Conservation (phyloP, 1,140 invertebrate species). For the Nomia melanderi region DNA sequence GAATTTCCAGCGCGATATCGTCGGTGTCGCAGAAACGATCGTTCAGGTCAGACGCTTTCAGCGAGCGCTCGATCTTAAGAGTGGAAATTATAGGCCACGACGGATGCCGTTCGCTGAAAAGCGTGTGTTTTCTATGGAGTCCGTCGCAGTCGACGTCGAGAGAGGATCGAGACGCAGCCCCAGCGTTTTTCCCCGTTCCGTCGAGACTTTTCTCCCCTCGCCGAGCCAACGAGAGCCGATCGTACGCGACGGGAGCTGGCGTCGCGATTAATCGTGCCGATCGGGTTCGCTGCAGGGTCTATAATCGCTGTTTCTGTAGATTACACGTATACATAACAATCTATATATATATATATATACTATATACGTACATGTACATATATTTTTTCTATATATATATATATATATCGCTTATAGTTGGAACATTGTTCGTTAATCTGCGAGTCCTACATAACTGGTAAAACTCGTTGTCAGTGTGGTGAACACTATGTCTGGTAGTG, state of each 20-base stretch:
- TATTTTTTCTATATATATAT: conserved; percentile 22
- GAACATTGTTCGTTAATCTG: conserved; percentile 47
- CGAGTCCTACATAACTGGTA: conserved; percentile 48
- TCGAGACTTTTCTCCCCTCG: background rate
- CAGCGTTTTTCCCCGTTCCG: background rate
- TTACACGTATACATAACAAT: no score
- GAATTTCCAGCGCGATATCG: no score
- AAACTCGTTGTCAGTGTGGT: conserved; percentile 41
- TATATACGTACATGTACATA: background rate
- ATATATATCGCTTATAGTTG: conserved; percentile 59
- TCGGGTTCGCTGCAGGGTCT: background rate
- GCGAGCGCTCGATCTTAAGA: no score
- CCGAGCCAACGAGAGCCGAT: conserved; percentile 1
- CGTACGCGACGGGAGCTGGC: conserved; percentile 32
- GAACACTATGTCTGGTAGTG: conserved; percentile 53
- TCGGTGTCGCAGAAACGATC: no score
- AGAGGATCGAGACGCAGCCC: background rate
- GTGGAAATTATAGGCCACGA: no score
- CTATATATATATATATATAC: conserved; percentile 46
- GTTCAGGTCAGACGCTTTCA: no score
- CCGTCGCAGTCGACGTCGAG: no score
- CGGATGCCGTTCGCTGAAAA: no score
- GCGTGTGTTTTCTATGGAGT: no score
- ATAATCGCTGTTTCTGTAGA: conserved; percentile 37
- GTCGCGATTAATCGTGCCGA: conserved; percentile 3